A percentile compares a stretch with the other conserved stretches of the same genome.
phyloP scores from a whole-genome alignment of 2,797 vertebrate species.

The Oophaga sylvatica region DNA sequence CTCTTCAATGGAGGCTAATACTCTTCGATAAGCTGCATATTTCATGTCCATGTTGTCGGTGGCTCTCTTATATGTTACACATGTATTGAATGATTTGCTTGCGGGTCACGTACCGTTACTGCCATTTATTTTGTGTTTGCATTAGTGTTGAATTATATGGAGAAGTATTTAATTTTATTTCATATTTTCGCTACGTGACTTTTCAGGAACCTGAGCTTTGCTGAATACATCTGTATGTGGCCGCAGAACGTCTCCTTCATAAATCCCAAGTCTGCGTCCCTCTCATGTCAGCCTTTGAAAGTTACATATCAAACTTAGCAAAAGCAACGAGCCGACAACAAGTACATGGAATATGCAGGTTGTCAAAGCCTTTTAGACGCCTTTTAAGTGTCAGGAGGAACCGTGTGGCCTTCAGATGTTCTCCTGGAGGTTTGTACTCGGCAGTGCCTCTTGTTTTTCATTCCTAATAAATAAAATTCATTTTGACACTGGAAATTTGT shows the following conservation, averaged over 20 bases:
- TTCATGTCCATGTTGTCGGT: no score
- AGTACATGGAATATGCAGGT: neutral
- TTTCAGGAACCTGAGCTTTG: neutral
- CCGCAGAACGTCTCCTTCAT: neutral
- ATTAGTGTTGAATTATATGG: neutral
- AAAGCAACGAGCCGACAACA: neutral
- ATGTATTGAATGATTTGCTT: neutral
- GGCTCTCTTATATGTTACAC: no score
- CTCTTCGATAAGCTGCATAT: no score
- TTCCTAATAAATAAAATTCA: neutral
- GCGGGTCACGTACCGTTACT: neutral
- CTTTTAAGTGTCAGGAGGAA: constrained; percentile 6
- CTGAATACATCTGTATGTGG: neutral
- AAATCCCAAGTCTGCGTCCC: neutral
- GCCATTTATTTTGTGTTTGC: neutral
- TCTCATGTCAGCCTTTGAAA: constrained; percentile 4
- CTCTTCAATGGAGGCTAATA: no score
- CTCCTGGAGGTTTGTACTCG: neutral
- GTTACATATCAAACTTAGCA: constrained; percentile 11
- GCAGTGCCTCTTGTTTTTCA: neutral
- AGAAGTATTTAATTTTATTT: neutral
- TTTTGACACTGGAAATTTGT: neutral
- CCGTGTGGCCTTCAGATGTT: constrained; percentile 15
- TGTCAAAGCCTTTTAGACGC: constrained; percentile 12
- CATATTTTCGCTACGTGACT: constrained; percentile 1